Percentiles rank a stretch among this genome's conserved stretches.
Evolutionary conservation across 2,797 vertebrate genomes (phyloP).

Genomic region (Onychomys arenicola): DNA sequence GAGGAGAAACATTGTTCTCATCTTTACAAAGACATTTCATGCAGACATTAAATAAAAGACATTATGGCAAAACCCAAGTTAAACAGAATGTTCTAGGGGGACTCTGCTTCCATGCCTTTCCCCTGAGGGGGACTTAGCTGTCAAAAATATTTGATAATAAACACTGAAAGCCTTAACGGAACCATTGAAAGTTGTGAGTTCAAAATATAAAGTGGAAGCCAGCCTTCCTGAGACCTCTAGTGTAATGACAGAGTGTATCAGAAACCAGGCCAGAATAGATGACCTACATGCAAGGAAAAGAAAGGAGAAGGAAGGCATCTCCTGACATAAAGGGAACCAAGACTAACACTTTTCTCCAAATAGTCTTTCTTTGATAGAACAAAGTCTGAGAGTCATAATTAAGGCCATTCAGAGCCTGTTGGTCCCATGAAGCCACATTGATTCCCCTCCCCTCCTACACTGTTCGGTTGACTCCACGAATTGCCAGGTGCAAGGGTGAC

Average conservation of each 20-base stretch:
- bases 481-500: background rate
- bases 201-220: background rate
- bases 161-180: background rate
- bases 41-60: background rate
- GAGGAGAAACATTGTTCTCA: background rate
- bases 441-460: background rate
- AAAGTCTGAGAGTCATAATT: background rate
- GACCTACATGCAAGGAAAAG: background rate
- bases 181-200: background rate
- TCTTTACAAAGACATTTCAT: background rate
- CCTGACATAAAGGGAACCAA: background rate
- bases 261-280: background rate
- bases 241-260: background rate
- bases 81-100: background rate
- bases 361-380: background rate
- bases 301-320: background rate
- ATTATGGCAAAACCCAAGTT: background rate
- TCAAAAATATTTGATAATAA: background rate
- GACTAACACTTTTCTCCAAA: background rate
- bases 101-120: background rate
- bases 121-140: background rate
- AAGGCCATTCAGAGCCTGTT: background rate
- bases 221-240: background rate
- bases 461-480: background rate
- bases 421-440: background rate